A percentile compares a stretch with the other conserved stretches of the same genome.
Evolutionary conservation across 1,140 invertebrate species (phyloP).

Genomic region (Subanguina moxae): DNA sequence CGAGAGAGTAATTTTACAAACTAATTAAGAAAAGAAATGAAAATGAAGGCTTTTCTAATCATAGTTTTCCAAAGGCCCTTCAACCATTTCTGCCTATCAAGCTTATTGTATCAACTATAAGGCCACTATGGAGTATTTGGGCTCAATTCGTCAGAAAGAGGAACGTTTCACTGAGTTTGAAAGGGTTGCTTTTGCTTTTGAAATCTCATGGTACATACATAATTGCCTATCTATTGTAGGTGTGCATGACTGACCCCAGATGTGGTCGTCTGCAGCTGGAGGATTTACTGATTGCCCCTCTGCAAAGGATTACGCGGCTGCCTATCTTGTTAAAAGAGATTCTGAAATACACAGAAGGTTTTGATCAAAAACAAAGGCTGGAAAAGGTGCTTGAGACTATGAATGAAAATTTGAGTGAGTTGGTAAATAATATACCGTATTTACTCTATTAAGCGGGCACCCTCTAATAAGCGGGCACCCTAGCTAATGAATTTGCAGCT

Average conservation of each 20-base stretch:
- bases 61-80: conserved; percentile 56
- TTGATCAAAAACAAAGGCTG: conserved; percentile 64
- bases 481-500: too few species aligned
- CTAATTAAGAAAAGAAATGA: too few species aligned
- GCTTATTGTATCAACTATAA: conserved; percentile 52
- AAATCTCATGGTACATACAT: neutral
- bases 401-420: conserved; percentile 68
- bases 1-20: conserved; percentile 65
- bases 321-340: conserved; percentile 69
- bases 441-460: too few species aligned
- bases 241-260: conserved; percentile 43
- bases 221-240: conserved; percentile 1
- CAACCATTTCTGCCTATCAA: conserved; percentile 57
- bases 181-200: conserved; percentile 28
- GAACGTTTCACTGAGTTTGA: conserved; percentile 57
- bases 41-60: conserved; percentile 4
- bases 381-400: conserved; percentile 66
- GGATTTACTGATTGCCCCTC: conserved; percentile 69
- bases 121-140: conserved; percentile 56
- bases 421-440: neutral
- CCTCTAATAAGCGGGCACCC: too few species aligned
- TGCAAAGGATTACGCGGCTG: conserved; percentile 71
- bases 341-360: conserved; percentile 64
- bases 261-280: conserved; percentile 65
- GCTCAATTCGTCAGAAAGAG: conserved; percentile 50